phyloP scores from a whole-genome alignment of 2,113 vertebrate species.

The Gopherus flavomarginatus region DNA sequence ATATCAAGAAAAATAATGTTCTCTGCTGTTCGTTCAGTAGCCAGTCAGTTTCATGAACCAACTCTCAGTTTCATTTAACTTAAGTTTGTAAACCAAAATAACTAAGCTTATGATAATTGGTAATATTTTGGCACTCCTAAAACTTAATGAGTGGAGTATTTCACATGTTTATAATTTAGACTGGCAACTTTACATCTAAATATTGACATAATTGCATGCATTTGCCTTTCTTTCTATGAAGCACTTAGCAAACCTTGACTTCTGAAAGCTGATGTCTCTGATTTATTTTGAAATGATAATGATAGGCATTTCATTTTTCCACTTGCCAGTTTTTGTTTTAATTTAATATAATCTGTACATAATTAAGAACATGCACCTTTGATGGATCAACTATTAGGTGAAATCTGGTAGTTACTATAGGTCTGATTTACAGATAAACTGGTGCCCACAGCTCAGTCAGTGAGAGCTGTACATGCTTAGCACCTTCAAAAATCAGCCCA shows the following conservation, averaged over 20 bases:
- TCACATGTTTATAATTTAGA: slow-evolving; percentile 43
- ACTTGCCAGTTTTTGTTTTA: slow-evolving; percentile 25
- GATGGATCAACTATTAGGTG: not conserved
- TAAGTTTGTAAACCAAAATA: not conserved
- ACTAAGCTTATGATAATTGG: not conserved
- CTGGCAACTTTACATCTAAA: slow-evolving; percentile 61
- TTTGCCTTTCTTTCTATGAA: slow-evolving; percentile 30
- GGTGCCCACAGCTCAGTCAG: not conserved
- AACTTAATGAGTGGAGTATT: not conserved
- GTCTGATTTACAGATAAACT: not conserved
- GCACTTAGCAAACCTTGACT: slow-evolving; percentile 42
- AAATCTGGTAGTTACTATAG: not conserved
- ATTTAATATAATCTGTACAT: slow-evolving; percentile 20
- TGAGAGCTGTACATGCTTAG: not conserved
- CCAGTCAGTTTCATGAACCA: not conserved
- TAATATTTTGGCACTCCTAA: slow-evolving; percentile 10
- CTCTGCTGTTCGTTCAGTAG: slow-evolving; percentile 11
- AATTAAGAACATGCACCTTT: not conserved
- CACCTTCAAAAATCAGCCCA: not conserved
- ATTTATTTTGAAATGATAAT: slow-evolving; percentile 59
- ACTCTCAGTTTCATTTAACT: not conserved
- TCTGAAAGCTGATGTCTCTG: slow-evolving; percentile 28
- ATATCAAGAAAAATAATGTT: slow-evolving; percentile 21
- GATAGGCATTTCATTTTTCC: slow-evolving; percentile 50
- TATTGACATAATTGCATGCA: slow-evolving; percentile 37